A percentile compares a stretch with the other conserved stretches of the same genome.
Conservation (phyloP, 1,140 invertebrate species). For the Bemisia tabaci region DNA sequence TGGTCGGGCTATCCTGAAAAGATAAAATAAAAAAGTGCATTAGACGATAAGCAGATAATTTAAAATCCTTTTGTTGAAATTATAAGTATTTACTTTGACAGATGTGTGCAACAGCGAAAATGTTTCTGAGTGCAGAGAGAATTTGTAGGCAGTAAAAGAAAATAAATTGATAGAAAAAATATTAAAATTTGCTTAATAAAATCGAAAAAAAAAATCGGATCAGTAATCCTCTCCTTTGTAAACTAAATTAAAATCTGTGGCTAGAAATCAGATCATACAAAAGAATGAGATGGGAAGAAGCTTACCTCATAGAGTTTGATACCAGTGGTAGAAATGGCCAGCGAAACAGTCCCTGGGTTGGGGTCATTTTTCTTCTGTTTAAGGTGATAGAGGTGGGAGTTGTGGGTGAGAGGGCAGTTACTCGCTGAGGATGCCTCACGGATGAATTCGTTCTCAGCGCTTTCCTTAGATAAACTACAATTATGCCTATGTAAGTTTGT, state of each 20-base stretch:
- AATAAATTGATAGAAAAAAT: too few species aligned
- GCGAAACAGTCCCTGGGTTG: constrained; percentile 53
- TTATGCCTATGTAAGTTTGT: constrained; percentile 55
- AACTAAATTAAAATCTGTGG: not conserved
- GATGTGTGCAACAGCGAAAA: too few species aligned
- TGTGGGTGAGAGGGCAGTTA: constrained; percentile 60
- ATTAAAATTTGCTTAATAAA: too few species aligned
- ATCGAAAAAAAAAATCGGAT: too few species aligned
- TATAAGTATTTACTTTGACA: too few species aligned
- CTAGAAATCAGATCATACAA: not conserved
- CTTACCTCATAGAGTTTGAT: constrained; percentile 56
- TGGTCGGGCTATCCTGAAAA: constrained; percentile 23
- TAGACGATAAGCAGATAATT: too few species aligned
- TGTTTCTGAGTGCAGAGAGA: too few species aligned
- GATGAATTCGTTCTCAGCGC: constrained; percentile 75
- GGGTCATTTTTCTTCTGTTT: constrained; percentile 66
- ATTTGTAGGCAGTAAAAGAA: too few species aligned
- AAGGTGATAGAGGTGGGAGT: constrained; percentile 81
- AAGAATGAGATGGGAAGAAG: not conserved
- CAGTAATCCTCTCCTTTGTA: too few species aligned
- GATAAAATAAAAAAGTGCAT: constrained; percentile 13
- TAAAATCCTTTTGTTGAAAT: too few species aligned
- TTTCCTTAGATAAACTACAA: constrained; percentile 51
- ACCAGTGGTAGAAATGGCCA: constrained; percentile 73
- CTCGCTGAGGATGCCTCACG: constrained; percentile 71